These are phyloP conservation scores for Lypha dubia DNA, from an alignment of 2,888 invertebrate genomes.

Conservation along the genomic window DNA sequence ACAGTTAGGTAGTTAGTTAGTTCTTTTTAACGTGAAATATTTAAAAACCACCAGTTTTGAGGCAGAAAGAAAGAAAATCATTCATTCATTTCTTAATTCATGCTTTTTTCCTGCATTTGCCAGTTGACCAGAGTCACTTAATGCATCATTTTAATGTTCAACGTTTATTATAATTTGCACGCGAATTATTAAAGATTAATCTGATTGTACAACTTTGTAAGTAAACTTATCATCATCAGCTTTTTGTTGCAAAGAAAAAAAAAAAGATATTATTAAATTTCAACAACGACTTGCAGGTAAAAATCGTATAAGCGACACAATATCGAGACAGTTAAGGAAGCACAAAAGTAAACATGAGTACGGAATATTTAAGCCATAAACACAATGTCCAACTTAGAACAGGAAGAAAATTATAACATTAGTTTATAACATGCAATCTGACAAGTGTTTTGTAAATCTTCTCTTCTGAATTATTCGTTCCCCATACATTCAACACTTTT, in stretches of 20 bases:
- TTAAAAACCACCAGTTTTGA: slow-evolving; percentile 41
- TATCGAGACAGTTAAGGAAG: slow-evolving; percentile 43
- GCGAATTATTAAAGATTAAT: slow-evolving; percentile 71
- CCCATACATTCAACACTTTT: background rate
- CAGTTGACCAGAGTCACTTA: slow-evolving; percentile 49
- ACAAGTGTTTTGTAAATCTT: slow-evolving; percentile 77
- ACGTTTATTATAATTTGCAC: slow-evolving; percentile 71
- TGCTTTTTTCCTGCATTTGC: slow-evolving; percentile 33
- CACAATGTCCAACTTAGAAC: slow-evolving; percentile 62
- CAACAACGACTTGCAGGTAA: background rate
- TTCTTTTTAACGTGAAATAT: slow-evolving; percentile 55
- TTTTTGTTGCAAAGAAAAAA: background rate
- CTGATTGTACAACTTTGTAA: slow-evolving; percentile 53
- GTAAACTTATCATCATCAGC: slow-evolving; percentile 23
- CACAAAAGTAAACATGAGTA: slow-evolving; percentile 7
- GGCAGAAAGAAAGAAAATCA: background rate
- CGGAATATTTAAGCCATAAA: slow-evolving; percentile 20
- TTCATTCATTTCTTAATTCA: slow-evolving; percentile 54
- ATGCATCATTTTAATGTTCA: slow-evolving; percentile 46
- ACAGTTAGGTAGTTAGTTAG: slow-evolving; percentile 46
- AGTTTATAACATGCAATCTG: slow-evolving; percentile 82
- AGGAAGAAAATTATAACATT: slow-evolving; percentile 80
- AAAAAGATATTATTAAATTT: too few relatives aligned
- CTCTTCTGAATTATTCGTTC: slow-evolving; percentile 6
- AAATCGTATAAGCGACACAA: slow-evolving; percentile 35